A percentile compares a stretch with the other conserved stretches of the same genome.
Evolutionary conservation across 2,797 vertebrate species (phyloP).

Genomic region (Spinibarbus caldwelli): DNA sequence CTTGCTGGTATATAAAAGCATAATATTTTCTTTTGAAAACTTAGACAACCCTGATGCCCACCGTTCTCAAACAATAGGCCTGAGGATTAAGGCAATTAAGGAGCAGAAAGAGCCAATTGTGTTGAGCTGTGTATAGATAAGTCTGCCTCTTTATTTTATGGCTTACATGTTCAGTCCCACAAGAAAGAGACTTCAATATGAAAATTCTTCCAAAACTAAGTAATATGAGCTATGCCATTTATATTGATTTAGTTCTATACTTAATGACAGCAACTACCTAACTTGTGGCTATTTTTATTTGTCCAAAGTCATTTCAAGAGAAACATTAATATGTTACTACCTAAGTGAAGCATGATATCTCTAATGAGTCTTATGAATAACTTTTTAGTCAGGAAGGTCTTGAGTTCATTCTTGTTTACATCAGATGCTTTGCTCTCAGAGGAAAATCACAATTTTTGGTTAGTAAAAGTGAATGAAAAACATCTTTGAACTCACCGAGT

Average conservation of each 20-base stretch:
- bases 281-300: too few relatives aligned
- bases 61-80: conserved; percentile 14
- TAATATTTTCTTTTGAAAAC: conserved; percentile 61
- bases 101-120: not conserved
- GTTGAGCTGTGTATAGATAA: not conserved
- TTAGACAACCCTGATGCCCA: conserved; percentile 43
- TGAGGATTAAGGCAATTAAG: too few relatives aligned
- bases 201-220: not conserved
- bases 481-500: conserved; percentile 79
- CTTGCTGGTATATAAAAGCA: conserved; percentile 67
- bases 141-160: not conserved
- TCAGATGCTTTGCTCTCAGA: not conserved
- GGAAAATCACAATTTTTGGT: not conserved
- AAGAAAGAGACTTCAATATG: not conserved
- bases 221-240: not conserved
- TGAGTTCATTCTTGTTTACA: not conserved
- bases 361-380: not conserved
- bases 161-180: not conserved
- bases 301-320: too few relatives aligned
- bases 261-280: too few relatives aligned
- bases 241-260: too few relatives aligned
- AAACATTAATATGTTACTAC: not conserved
- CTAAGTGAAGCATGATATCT: not conserved
- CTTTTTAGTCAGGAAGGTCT: not conserved
- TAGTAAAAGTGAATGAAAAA: not conserved